Evolutionary conservation across 2,888 invertebrate genomes (phyloP), one percentile per base, ranked within the genome.

Genomic region (Kryphioiulus occultus): DNA sequence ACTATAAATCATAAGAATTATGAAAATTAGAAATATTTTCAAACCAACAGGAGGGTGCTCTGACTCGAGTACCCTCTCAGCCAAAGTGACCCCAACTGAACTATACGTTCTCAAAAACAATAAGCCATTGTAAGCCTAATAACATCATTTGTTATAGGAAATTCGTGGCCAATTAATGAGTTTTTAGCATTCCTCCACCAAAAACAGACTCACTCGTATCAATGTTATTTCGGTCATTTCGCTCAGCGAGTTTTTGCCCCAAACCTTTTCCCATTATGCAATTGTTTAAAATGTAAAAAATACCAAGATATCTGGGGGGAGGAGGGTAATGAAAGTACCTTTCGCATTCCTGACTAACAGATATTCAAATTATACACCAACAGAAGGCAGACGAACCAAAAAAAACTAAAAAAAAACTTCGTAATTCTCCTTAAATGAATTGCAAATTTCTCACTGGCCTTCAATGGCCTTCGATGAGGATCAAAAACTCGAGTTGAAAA

Each of bases 381-480:
- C 26, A 78, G 30, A 78, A 78, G 78, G 78, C 78, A 78, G 78
- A 78, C 30, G 30, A 30, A 30, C 30, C 78, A 26, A 30, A 78
- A 30, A n/a, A n/a, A n/a, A n/a, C n/a, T n/a, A n/a, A n/a, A n/a
- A n/a, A n/a, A n/a, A 78, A 78, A 78, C 9, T 12, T 30, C 30
- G 26, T 9, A 78, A 78, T 78, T 78, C 78, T 30, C 30, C 12
- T 78, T 22, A 78, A 78, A 78, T 78, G 78, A 78, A 78, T 78
- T 78, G 78, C 78, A 78, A 78, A 78, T 78, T 78, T 78, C 30
- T 78, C 78, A 78, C 26, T 78, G 78, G 78, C 78, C 78, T 78
- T 78, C 78, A 78, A 78, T 78, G 78, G 78, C 78, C 78, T 78
- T 78, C 78, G 78, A 78, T 30, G 26, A 78, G 78, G 15, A 78